Conservation (phyloP, 2,888 invertebrate species). For the Leptura quadrifasciata region DNA sequence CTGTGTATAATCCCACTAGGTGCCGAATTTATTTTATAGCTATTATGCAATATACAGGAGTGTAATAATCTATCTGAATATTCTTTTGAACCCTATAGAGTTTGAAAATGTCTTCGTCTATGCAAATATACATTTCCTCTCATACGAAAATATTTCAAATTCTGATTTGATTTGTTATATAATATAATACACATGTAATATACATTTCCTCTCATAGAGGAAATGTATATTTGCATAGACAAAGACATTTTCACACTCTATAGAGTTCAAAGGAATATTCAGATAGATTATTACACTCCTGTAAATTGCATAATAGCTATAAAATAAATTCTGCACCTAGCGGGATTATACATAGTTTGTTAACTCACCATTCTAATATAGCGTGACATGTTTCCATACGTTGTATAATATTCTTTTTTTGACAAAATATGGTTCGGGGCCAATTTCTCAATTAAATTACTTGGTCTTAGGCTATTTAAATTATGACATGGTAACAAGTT, state of each 20-base stretch:
- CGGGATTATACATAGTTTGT: neutral
- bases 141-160: too few species aligned
- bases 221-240: too few species aligned
- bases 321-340: neutral
- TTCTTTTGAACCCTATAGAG: too few species aligned
- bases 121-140: too few species aligned
- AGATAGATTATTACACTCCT: neutral
- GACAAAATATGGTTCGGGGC: slow-evolving; percentile 1
- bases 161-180: too few species aligned
- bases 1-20: too few species aligned
- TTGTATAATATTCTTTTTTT: slow-evolving; percentile 23
- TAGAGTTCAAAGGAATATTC: neutral
- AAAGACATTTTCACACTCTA: neutral
- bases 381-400: slow-evolving; percentile 13
- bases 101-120: too few species aligned
- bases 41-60: too few species aligned
- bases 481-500: neutral
- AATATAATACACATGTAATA: too few species aligned
- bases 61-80: too few species aligned
- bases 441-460: slow-evolving; percentile 23
- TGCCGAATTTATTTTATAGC: too few species aligned
- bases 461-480: neutral
- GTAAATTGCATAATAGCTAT: neutral
- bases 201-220: too few species aligned
- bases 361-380: slow-evolving; percentile 5